These are phyloP conservation scores for Drosophila athabasca DNA, from an alignment of 1,140 invertebrate genomes.

Conservation along the genomic window DNA sequence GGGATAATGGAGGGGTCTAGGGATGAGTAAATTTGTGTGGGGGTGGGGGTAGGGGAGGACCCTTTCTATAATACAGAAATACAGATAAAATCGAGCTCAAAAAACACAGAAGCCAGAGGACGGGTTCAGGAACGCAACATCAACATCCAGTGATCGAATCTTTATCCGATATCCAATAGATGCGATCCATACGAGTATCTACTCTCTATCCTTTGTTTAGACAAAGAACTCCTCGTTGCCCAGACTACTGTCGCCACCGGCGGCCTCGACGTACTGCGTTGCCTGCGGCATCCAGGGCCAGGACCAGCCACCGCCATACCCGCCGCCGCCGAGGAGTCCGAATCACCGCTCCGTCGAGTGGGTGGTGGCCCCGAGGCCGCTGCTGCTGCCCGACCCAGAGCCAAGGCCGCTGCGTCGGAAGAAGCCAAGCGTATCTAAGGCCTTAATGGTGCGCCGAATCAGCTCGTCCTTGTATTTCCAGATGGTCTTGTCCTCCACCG, in stretches of 20 bases:
- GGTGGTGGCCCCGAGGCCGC: constrained; percentile 67
- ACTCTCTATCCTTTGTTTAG: constrained; percentile 8
- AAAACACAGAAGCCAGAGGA: too few relatives aligned
- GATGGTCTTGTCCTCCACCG: constrained; percentile 93
- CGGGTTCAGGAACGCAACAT: too few relatives aligned
- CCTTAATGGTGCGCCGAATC: constrained; percentile 88
- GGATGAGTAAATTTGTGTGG: background rate
- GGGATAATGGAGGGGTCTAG: constrained; percentile 3
- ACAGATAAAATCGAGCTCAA: constrained; percentile 14
- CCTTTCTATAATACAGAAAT: constrained; percentile 45
- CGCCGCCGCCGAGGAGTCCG: constrained; percentile 48
- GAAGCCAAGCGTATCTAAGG: constrained; percentile 89
- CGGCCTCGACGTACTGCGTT: constrained; percentile 55
- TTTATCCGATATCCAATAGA: too few relatives aligned
- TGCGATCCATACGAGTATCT: too few relatives aligned
- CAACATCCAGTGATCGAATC: too few relatives aligned
- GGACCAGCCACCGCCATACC: constrained; percentile 46
- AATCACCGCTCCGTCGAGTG: constrained; percentile 83
- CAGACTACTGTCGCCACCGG: constrained; percentile 30
- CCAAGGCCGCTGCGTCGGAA: constrained; percentile 84
- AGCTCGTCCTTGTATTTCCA: constrained; percentile 93
- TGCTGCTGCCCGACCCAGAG: constrained; percentile 45
- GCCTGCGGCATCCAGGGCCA: constrained; percentile 57
- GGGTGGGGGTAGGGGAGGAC: background rate
- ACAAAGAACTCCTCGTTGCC: constrained; percentile 76